Conservation (phyloP, 2,113 vertebrate species). For the Procapra przewalskii region DNA sequence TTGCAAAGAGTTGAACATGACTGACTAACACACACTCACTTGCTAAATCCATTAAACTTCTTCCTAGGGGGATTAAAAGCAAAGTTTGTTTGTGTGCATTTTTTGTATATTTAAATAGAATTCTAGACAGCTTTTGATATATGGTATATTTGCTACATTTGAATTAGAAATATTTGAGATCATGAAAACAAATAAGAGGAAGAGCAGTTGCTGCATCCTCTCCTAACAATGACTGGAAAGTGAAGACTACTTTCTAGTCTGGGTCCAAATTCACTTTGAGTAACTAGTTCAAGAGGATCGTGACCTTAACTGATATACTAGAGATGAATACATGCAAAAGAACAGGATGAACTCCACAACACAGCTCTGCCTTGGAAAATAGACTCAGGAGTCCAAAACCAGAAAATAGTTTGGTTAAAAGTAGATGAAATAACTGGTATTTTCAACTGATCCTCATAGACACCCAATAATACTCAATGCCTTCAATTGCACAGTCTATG, state of each 20-base stretch:
- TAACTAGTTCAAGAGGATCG: neutral
- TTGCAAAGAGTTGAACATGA: neutral
- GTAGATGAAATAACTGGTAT: neutral
- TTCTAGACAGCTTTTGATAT: neutral
- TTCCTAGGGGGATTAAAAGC: neutral
- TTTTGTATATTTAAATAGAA: neutral
- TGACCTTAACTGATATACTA: neutral
- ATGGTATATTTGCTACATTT: neutral
- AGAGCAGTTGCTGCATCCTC: neutral
- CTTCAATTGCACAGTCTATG: neutral
- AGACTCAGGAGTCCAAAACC: neutral
- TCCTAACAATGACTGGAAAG: neutral
- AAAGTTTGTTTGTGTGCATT: neutral
- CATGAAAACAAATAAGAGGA: neutral
- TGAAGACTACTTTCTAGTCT: neutral
- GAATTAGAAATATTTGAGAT: neutral
- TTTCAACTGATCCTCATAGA: neutral
- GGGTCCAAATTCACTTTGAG: neutral
- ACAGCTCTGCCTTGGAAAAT: neutral
- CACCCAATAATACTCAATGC: neutral
- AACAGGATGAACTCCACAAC: neutral
- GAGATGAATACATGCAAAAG: neutral
- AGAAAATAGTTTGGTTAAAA: neutral
- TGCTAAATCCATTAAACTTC: neutral
- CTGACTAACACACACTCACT: neutral